These are phyloP conservation scores for Nannospalax galili DNA, from an alignment of 2,113 vertebrate genomes.

Conservation along the genomic window DNA sequence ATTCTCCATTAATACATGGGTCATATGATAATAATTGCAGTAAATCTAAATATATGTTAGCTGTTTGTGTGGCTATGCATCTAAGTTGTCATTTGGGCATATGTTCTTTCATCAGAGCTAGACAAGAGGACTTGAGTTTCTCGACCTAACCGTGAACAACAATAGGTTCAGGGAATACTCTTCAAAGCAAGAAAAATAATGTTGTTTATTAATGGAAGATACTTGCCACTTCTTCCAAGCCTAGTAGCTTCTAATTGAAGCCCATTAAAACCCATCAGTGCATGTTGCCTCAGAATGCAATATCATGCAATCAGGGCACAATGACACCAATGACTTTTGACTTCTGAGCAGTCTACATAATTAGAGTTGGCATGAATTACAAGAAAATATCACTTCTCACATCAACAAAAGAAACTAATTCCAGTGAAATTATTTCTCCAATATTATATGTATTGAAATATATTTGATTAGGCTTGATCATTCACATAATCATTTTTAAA, in stretches of 20 bases:
- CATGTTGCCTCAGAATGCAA: background rate
- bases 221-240: background rate
- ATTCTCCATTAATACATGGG: background rate
- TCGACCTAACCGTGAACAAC: background rate
- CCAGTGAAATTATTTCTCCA: background rate
- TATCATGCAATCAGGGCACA: background rate
- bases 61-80: background rate
- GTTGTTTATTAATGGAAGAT: background rate
- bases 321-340: constrained; percentile 31
- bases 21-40: background rate
- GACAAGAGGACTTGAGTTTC: background rate
- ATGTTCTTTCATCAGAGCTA: background rate
- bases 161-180: background rate
- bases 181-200: background rate
- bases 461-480: background rate
- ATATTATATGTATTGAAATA: background rate
- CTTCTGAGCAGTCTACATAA: constrained; percentile 20
- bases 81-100: background rate
- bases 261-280: background rate
- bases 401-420: constrained; percentile 10
- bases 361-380: constrained; percentile 25
- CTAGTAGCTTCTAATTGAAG: background rate
- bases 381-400: background rate
- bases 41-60: background rate
- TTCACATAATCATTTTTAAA: too few species aligned